Evolutionary conservation across 2,113 vertebrate genomes (phyloP), one percentile per base, ranked within the genome.

Genomic region (Podilymbus podiceps): DNA sequence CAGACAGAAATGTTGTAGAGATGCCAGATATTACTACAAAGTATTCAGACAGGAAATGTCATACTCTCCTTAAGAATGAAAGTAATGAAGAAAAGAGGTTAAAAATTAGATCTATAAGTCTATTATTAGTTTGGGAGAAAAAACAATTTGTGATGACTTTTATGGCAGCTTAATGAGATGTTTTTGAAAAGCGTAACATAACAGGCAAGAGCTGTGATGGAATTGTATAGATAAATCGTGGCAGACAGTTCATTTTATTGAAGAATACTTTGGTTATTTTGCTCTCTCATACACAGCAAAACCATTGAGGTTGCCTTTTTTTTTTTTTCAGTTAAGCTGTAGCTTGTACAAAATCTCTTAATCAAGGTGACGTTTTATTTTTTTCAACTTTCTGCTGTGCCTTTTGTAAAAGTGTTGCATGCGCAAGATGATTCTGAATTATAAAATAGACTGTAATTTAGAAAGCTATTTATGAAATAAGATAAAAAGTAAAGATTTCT

Each of bases 161-260:
- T 95, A 85, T 89, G 89, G 92, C 76, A 81, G 94, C 76, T 78
- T 96, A 97, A 97, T 90, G 93, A 89, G 80, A 69, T 82, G 42
- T 72, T 93, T 95, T 90, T 94, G 69, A 82, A 47, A 94, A 47
- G 21, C 64, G 31, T 92, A 94, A 68, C 72, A 80, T 91, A 92
- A 86, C 46, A 89, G 76, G 49, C 80, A 93, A 88, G 84, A 79
- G 24, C 83, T 78, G 80, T 90, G 92, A 87, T 97, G 58, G 95
- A 95, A 93, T 93, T 96, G 96, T 92, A 52, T 60, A 90, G 76
- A 96, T 96, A 97, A 96, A 97, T 96, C 18, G 3, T 93, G 58
- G 69, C 83, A 93, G 93, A 91, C 92, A 90, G 88, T 93, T 96
- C 64, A 47, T 90, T 88, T 95, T 96, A 73, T 90, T 93, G 93